phyloP scores from a whole-genome alignment of 2,888 invertebrate genomes.

The Drosophila anceps region DNA sequence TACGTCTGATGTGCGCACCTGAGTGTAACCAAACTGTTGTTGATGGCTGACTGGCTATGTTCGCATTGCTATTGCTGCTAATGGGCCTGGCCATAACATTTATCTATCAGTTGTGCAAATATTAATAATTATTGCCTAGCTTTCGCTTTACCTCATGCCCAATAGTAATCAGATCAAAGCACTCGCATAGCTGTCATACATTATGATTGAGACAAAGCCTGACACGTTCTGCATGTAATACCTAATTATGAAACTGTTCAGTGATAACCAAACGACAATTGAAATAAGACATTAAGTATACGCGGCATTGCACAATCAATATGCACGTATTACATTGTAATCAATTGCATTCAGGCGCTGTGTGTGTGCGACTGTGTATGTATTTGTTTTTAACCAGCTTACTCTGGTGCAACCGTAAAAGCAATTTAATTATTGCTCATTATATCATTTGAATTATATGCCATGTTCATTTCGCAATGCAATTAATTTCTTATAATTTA shows the following conservation, averaged over 20 bases:
- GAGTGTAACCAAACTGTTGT: constrained; percentile 70
- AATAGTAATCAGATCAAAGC: constrained; percentile 64
- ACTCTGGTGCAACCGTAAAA: background rate
- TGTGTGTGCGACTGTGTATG: background rate
- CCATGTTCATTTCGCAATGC: constrained; percentile 9
- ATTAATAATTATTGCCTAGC: constrained; percentile 54
- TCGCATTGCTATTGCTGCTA: constrained; percentile 37
- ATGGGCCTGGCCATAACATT: constrained; percentile 64
- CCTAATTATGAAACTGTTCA: constrained; percentile 42
- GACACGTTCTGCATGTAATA: constrained; percentile 37
- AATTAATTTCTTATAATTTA: constrained; percentile 47
- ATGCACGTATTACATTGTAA: constrained; percentile 8
- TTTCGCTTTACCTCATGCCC: constrained; percentile 37
- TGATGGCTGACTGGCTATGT: constrained; percentile 24
- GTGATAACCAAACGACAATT: constrained; percentile 27
- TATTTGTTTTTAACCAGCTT: background rate
- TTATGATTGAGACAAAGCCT: constrained; percentile 19
- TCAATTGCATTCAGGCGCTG: constrained; percentile 17
- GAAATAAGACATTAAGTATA: constrained; percentile 35
- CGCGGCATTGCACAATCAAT: constrained; percentile 28
- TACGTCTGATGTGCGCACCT: constrained; percentile 46
- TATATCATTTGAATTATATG: constrained; percentile 28
- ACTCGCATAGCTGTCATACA: background rate
- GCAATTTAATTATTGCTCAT: constrained; percentile 44
- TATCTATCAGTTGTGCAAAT: constrained; percentile 65